phyloP scores from a whole-genome alignment of 1,140 invertebrate species.

The Arctopsyche grandis region DNA sequence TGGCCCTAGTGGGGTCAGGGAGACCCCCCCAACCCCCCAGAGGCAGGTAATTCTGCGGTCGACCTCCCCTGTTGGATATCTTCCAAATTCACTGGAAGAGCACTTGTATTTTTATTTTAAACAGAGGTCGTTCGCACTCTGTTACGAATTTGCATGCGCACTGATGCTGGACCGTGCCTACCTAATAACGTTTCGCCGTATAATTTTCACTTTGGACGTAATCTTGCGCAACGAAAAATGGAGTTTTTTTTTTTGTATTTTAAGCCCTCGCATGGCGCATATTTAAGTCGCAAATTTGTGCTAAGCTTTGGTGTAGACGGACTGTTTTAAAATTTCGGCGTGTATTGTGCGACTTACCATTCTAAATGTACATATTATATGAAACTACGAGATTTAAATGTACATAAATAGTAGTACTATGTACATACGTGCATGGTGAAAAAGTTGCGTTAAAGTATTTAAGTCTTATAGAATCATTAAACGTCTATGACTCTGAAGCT shows the following conservation, averaged over 20 bases:
- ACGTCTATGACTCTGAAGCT: no score
- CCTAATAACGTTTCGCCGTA: not conserved
- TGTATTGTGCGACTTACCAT: no score
- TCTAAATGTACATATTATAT: no score
- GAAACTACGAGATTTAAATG: no score
- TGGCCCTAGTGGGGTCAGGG: not conserved
- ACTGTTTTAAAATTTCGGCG: no score
- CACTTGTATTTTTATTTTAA: not conserved
- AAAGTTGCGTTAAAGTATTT: no score
- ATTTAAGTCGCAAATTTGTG: not conserved
- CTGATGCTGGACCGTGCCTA: no score
- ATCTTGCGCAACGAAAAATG: not conserved
- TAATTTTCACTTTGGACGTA: conserved; percentile 10
- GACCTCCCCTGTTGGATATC: not conserved
- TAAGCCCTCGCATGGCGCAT: not conserved
- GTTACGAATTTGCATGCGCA: not conserved
- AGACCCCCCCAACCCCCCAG: not conserved
- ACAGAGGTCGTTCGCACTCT: not conserved
- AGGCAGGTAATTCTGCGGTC: conserved; percentile 4
- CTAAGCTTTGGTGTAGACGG: no score
- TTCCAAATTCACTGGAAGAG: not conserved
- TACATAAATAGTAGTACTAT: no score
- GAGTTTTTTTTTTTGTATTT: not conserved
- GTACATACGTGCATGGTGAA: no score
- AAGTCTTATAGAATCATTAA: no score